A percentile compares a stretch with the other conserved stretches of the same genome.
Evolutionary conservation across 2,888 invertebrate genomes (phyloP).

Genomic region (Chalcosyrphus nemorum): DNA sequence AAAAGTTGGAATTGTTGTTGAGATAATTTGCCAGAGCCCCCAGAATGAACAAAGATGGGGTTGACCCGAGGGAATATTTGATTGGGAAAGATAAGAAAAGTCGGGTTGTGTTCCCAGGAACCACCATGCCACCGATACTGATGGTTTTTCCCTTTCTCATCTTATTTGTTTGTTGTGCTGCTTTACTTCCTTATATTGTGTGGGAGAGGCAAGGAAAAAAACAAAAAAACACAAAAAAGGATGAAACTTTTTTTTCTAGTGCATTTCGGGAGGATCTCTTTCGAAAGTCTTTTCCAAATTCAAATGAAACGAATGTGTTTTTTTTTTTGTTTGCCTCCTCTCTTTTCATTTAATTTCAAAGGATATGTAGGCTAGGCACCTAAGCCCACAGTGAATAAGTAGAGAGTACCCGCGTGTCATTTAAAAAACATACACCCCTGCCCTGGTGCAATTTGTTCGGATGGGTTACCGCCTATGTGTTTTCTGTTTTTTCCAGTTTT

Average conservation of each 20-base stretch:
- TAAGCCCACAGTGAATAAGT: not conserved
- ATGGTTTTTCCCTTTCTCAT: conserved; percentile 43
- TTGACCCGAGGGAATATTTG: conserved; percentile 71
- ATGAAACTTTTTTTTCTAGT: conserved; percentile 60
- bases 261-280: conserved; percentile 27
- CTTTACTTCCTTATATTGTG: conserved; percentile 17
- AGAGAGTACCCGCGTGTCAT: not conserved
- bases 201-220: not conserved
- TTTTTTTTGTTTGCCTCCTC: too few relatives aligned
- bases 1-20: conserved; percentile 67
- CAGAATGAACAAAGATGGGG: conserved; percentile 61
- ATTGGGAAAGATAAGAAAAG: conserved; percentile 66
- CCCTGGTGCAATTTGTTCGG: conserved; percentile 3
- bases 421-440: not conserved
- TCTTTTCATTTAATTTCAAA: conserved; percentile 23
- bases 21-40: conserved; percentile 59
- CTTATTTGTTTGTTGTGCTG: conserved; percentile 49
- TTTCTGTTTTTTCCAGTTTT: not conserved
- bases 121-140: conserved; percentile 11
- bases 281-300: conserved; percentile 17
- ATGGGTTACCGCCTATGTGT: conserved; percentile 7
- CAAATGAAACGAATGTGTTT: conserved; percentile 47
- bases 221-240: conserved; percentile 51
- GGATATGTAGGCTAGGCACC: not conserved
- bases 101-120: conserved; percentile 27